Base-by-base conservation (phyloP, 2,113 vertebrate genomes). In the Myotis brandtii region DNA sequence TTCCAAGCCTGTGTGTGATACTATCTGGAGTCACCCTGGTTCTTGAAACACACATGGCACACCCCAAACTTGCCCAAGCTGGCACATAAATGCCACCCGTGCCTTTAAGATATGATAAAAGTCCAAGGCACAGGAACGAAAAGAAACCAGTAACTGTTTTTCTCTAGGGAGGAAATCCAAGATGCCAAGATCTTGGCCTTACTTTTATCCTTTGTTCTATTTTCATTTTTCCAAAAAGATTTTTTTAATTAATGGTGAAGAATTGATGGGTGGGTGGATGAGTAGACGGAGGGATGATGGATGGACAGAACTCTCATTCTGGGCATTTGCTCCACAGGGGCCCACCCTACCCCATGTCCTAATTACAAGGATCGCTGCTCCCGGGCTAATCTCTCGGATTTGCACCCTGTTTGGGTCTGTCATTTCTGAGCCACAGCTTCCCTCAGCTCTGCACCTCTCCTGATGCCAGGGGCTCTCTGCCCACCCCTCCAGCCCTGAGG, bases 211-310 rank as follows among this genome's bases (percentile, higher is more conserved):
- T 56, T 66, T 40, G 50, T 48, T 89, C 80, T 80, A 32, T 76
- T 89, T 86, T 37, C 50, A 62, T 85, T 77, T 73, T n/a, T 92
- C 76, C n/a, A 20, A 37, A 67, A 87, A 77, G 23, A 43, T 23
- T 30, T 64, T 62, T 12, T 32, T 20, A 85, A 59, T 80, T 67
- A 85, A n/a, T 40, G 48, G 20, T 72, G 59, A 88, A 23, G 32
- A 81, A 76, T 46, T 12, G 56, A 34, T 66, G 21, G 11, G 6
- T 59, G 27, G 18, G 6, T 27, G 70, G 20, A 52, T 18, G 3
- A 12, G 1, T 48, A 13, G 12, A 14, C 32, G 4, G 34, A 30
- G 30, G 66, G 27, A 5, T 8, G 27, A 25, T 27, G 43, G 9
- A 16, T 37, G 18, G 27, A 43, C 30, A 25, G 43, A 37, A 85